Evolutionary conservation across 1,140 invertebrate genomes (phyloP), one percentile per base, ranked within the genome.

Genomic region (Phenacoccus solenopsis): DNA sequence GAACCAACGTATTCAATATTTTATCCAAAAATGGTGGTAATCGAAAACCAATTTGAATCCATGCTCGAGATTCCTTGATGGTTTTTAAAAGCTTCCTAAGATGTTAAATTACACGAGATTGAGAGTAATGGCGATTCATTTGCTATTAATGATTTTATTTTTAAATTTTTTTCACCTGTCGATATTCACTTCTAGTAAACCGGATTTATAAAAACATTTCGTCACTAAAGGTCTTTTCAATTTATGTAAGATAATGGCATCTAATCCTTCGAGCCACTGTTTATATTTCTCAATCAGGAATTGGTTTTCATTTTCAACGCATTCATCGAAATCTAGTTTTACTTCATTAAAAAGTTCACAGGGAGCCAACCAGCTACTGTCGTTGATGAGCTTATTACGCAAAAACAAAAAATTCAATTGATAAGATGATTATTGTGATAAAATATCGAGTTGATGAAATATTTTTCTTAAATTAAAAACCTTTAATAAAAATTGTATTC

Each of bases 171-270:
- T n/a, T n/a, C 9, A 64, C 59, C 59, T 64, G 20, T 64, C 22
- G 21, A 64, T 64, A 20, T 64, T 64, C 4, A 64, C 59, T 27
- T 64, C 59, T 20, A 64, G 16, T 64, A 64, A 64, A 25, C 59
- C 59, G 25, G 21, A 10, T 64, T 64, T 64, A 64, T 27, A 25
- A 16, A 27, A 25, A 16, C 59, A 64, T 24, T 64, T 64, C 25
- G 59, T 25, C 25, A 64, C 21, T 3, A 64, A 24, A 25, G 59
- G 59, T 27, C 59, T 64, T 20, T 64, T 64, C 2, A 24, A 10
- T 4, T 9, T 7, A 10, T 64, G 22, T 9, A 64, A 22, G 13
- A 64, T 25, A 25, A 10, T 25, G 4, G 22, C 25, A 24, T 24
- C 20, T 9, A 25, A 25, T 2, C 9, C 25, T 64, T 27, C 59